These are phyloP conservation scores for Onychostoma macrolepis DNA, from an alignment of 2,113 vertebrate genomes.

Conservation along the genomic window DNA sequence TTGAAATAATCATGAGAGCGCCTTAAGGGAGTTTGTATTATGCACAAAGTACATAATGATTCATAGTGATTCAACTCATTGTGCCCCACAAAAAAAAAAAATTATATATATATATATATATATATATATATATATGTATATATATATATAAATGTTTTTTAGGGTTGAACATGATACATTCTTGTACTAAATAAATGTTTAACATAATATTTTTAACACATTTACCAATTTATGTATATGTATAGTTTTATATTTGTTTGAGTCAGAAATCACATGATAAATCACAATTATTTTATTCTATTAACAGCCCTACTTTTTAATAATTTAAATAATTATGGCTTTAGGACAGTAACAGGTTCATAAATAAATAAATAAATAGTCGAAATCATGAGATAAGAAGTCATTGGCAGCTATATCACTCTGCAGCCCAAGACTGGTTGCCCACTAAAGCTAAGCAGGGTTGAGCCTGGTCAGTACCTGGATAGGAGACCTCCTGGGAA, in stretches of 20 bases:
- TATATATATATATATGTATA: no score
- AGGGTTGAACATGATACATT: no score
- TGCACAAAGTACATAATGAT: constrained; percentile 18
- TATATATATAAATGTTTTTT: no score
- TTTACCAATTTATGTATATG: not conserved
- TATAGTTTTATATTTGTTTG: not conserved
- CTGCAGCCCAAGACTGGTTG: no score
- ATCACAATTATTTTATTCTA: not conserved
- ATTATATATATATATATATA: no score
- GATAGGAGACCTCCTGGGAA: no score
- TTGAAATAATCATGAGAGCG: constrained; percentile 44
- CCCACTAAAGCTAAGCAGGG: no score
- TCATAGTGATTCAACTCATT: constrained; percentile 41
- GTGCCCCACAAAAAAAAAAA: not conserved
- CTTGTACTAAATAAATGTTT: not conserved
- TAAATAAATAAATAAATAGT: not conserved
- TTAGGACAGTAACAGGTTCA: not conserved
- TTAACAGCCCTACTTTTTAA: not conserved
- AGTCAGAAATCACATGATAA: not conserved
- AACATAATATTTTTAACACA: not conserved
- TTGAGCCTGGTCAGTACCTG: no score
- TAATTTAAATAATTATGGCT: not conserved
- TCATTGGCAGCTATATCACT: no score
- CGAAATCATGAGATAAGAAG: not conserved
- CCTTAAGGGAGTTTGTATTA: constrained; percentile 7